Evolutionary conservation across 2,797 vertebrate species (phyloP).

Genomic region (Staurois parvus): DNA sequence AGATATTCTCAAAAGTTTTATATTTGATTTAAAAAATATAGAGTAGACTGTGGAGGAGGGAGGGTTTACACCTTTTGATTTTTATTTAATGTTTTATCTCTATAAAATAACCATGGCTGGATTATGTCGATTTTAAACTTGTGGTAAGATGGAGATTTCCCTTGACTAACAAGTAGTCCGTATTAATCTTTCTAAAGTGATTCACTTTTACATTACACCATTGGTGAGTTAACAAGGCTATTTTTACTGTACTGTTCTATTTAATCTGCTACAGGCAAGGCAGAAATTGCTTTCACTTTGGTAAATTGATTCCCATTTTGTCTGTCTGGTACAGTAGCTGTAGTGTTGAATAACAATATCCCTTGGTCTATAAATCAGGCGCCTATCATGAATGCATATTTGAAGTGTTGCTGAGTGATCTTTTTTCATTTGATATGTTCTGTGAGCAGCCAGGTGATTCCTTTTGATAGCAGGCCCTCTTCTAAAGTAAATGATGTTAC

Average conservation of each 20-base stretch:
- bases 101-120: neutral
- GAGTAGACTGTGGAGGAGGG: no score
- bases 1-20: no score
- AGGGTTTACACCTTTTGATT: no score
- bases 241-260: conserved; percentile 18
- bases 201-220: neutral
- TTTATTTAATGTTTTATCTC: no score
- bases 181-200: neutral
- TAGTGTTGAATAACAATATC: conserved; percentile 53
- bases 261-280: conserved; percentile 26
- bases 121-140: neutral
- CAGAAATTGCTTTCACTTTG: conserved; percentile 50
- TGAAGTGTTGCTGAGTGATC: conserved; percentile 43
- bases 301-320: conserved; percentile 53
- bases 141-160: neutral
- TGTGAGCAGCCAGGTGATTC: conserved; percentile 43
- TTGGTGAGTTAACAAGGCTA: neutral
- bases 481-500: conserved; percentile 36
- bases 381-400: conserved; percentile 34
- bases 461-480: conserved; percentile 21
- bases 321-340: conserved; percentile 52
- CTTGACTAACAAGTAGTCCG: neutral
- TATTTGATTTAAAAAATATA: no score
- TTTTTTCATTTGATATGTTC: conserved; percentile 45
- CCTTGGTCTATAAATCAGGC: conserved; percentile 39